phyloP scores from a whole-genome alignment of 2,797 vertebrate species.

The Distichodus sexfasciatus region DNA sequence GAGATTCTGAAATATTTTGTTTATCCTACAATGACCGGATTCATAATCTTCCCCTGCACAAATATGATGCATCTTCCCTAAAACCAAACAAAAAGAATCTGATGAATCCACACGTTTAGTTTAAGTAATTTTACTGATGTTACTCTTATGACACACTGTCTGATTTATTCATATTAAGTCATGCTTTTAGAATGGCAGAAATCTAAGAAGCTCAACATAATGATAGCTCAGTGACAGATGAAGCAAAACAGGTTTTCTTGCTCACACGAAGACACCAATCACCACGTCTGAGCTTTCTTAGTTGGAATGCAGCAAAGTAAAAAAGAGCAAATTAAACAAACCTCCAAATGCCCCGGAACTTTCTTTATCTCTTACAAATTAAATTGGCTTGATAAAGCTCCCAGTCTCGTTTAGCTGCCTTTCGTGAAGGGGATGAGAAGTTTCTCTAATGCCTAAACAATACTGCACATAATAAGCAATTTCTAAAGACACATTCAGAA shows the following conservation, averaged over 20 bases:
- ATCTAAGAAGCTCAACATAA: constrained; percentile 1
- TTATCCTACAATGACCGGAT: constrained; percentile 13
- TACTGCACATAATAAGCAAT: not conserved
- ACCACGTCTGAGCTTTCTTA: not conserved
- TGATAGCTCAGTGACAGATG: constrained; percentile 28
- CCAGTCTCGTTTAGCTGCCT: not conserved
- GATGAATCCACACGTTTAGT: too few species aligned
- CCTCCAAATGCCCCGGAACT: not conserved
- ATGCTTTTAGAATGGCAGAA: constrained; percentile 15
- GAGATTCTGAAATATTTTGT: constrained; percentile 13
- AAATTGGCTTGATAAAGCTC: not conserved
- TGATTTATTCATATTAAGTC: not conserved
- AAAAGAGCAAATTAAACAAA: not conserved
- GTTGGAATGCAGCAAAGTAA: not conserved
- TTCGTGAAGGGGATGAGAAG: not conserved
- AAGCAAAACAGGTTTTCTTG: constrained; percentile 32
- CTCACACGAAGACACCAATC: not conserved
- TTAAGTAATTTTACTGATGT: too few species aligned
- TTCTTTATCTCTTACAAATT: not conserved
- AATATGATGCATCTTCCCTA: too few species aligned
- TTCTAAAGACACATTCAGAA: not conserved
- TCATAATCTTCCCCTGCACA: too few species aligned
- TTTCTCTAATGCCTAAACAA: not conserved
- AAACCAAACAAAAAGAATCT: too few species aligned
- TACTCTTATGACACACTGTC: too few species aligned